phyloP scores from a whole-genome alignment of 2,113 vertebrate species.

The Dasyurus viverrinus region DNA sequence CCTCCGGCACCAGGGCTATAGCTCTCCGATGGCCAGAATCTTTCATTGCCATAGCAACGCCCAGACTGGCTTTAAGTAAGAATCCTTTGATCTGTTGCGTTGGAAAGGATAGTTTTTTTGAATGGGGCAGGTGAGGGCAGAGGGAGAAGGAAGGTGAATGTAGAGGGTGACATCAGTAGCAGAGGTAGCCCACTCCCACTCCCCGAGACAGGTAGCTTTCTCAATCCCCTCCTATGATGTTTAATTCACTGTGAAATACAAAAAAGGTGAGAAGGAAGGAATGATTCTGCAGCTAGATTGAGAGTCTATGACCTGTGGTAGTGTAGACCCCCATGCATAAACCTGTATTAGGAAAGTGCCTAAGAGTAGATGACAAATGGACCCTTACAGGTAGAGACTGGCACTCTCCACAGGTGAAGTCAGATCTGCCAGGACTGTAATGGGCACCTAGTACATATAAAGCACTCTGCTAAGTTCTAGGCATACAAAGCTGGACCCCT shows the following conservation, averaged over 20 bases:
- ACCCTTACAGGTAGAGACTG: background rate
- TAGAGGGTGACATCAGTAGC: constrained; percentile 23
- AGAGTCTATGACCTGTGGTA: background rate
- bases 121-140: background rate
- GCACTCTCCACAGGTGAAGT: background rate
- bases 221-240: background rate
- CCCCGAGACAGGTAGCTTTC: background rate
- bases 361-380: background rate
- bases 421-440: background rate
- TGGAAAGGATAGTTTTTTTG: constrained; percentile 28
- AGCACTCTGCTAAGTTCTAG: background rate
- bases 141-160: background rate
- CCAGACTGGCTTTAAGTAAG: constrained; percentile 53
- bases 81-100: constrained; percentile 47
- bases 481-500: background rate
- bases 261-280: background rate
- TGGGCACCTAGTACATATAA: background rate
- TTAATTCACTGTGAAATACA: background rate
- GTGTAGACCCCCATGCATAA: background rate
- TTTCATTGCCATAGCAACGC: constrained; percentile 68
- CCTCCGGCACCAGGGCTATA: constrained; percentile 4
- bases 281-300: background rate
- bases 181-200: constrained; percentile 21
- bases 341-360: background rate
- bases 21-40: constrained; percentile 37